Evolutionary conservation across 2,113 vertebrate species (phyloP).

Genomic region (Orycteropus afer): DNA sequence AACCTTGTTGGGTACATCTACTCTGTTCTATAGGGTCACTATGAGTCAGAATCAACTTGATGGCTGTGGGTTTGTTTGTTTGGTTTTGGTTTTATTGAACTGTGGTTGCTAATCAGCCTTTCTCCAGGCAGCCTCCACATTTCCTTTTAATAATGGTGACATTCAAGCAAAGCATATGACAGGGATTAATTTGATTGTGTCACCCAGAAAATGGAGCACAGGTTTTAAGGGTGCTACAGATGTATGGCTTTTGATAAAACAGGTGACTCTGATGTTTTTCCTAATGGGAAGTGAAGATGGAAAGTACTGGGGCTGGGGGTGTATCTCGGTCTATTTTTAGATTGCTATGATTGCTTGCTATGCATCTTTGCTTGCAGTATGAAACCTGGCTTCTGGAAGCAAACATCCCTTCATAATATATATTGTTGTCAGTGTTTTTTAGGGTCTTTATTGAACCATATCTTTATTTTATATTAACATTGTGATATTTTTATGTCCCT

Average conservation of each 20-base stretch:
- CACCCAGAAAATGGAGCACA: slow-evolving; percentile 17
- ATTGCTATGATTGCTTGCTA: not conserved
- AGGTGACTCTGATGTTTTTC: not conserved
- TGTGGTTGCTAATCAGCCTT: not conserved
- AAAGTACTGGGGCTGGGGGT: not conserved
- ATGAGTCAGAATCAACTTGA: not conserved
- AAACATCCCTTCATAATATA: not conserved
- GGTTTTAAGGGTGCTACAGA: not conserved
- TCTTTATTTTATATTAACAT: not conserved
- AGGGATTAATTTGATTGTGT: slow-evolving; percentile 20
- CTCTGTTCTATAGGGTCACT: not conserved
- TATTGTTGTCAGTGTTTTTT: not conserved
- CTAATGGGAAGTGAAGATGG: not conserved
- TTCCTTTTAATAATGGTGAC: slow-evolving; percentile 28
- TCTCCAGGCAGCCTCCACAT: not conserved
- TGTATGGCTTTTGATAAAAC: not conserved
- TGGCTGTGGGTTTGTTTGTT: not conserved
- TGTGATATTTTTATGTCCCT: not conserved
- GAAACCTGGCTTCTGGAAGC: slow-evolving; percentile 37
- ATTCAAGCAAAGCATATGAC: not conserved
- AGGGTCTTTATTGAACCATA: not conserved
- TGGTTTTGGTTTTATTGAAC: not conserved
- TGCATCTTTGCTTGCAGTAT: not conserved
- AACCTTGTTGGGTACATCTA: not conserved
- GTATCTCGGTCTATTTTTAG: slow-evolving; percentile 39